Evolutionary conservation across 2,113 vertebrate species (phyloP).

Genomic region (Diadophis punctatus): DNA sequence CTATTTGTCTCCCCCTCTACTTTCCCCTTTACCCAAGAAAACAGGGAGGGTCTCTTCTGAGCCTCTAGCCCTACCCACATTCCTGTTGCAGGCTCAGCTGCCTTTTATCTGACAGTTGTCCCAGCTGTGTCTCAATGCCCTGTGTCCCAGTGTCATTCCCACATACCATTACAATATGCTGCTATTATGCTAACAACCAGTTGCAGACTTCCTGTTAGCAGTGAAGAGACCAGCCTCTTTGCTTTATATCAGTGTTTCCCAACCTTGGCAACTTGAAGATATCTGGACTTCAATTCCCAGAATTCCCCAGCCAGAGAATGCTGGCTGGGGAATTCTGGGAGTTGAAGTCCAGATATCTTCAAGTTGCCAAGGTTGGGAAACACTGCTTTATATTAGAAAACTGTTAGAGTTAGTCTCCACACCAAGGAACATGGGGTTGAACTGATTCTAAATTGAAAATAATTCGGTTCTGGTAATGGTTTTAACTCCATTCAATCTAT

Average conservation of each 20-base stretch:
- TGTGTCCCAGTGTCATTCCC: not conserved
- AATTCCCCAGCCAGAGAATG: too few species aligned
- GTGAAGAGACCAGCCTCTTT: not conserved
- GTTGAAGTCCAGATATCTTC: too few species aligned
- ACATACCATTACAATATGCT: not conserved
- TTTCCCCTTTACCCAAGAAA: not conserved
- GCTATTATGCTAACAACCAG: not conserved
- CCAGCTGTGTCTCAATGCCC: not conserved
- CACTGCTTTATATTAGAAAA: not conserved
- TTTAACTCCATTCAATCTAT: not conserved
- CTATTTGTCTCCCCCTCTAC: not conserved
- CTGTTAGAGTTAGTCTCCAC: not conserved
- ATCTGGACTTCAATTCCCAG: too few species aligned
- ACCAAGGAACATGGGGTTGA: not conserved
- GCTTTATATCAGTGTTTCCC: not conserved
- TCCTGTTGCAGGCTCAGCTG: not conserved
- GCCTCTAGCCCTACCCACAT: not conserved
- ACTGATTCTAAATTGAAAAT: not conserved
- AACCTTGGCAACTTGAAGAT: too few species aligned
- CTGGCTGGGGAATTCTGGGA: too few species aligned
- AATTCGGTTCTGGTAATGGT: not conserved
- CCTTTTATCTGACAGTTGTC: not conserved
- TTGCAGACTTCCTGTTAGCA: not conserved
- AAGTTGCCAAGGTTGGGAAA: too few species aligned
- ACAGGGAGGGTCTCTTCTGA: not conserved